These are phyloP conservation scores for Felis chaus DNA, from an alignment of 2,113 vertebrate species.

Conservation along the genomic window DNA sequence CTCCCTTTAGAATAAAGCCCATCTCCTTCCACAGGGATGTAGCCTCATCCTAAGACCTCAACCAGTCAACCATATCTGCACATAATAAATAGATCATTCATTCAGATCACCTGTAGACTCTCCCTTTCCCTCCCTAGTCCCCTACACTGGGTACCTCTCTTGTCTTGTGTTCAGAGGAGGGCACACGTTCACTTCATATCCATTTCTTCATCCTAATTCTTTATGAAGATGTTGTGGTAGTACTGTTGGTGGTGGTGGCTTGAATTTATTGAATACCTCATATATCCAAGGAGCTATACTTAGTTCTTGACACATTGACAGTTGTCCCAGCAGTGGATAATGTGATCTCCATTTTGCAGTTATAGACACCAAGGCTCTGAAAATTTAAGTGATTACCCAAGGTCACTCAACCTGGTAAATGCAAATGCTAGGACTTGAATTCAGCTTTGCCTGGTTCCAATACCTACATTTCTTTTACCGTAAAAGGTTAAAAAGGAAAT, in stretches of 20 bases:
- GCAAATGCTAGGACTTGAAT: neutral
- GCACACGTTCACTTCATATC: neutral
- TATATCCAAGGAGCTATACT: neutral
- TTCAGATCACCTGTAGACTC: neutral
- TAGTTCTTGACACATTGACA: neutral
- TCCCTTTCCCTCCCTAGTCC: neutral
- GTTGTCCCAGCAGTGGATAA: neutral
- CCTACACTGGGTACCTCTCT: neutral
- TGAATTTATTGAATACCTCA: neutral
- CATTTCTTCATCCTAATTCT: neutral
- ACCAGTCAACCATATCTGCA: neutral
- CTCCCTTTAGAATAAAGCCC: neutral
- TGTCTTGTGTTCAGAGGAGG: neutral
- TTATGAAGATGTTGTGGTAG: neutral
- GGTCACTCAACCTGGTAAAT: neutral
- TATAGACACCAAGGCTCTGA: neutral
- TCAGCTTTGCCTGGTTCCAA: neutral
- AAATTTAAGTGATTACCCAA: neutral
- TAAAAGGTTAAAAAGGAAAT: neutral
- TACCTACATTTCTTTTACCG: neutral
- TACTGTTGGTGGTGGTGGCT: too few species aligned
- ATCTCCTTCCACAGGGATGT: neutral
- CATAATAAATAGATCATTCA: neutral
- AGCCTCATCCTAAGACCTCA: neutral
- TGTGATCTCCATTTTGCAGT: neutral